phyloP scores from a whole-genome alignment of 2,797 vertebrate genomes.

The Protonibea diacanthus region DNA sequence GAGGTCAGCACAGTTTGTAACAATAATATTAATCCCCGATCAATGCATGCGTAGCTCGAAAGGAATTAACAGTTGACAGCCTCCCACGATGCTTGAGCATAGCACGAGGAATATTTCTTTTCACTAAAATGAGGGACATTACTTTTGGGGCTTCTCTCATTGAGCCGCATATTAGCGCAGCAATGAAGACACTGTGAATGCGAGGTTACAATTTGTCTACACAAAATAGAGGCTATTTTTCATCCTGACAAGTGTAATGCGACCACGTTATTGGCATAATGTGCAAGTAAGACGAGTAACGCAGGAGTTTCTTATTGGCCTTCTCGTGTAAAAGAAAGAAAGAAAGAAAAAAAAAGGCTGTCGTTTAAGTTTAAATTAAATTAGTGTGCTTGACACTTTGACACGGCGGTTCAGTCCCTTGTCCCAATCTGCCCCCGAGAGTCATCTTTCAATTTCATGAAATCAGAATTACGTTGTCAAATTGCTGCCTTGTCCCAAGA shows the following conservation, averaged over 20 bases:
- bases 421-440: constrained; percentile 37
- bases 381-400: constrained; percentile 68
- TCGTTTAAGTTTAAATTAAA: constrained; percentile 65
- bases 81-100: not conserved
- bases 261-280: constrained; percentile 64
- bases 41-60: not conserved
- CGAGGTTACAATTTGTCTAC: constrained; percentile 61
- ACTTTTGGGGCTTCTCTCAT: constrained; percentile 26
- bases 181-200: constrained; percentile 53
- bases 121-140: constrained; percentile 30
- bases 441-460: constrained; percentile 68
- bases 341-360: constrained; percentile 8
- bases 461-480: constrained; percentile 78
- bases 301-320: constrained; percentile 38
- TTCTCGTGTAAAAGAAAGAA: constrained; percentile 27
- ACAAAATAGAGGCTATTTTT: constrained; percentile 67
- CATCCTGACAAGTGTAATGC: constrained; percentile 65
- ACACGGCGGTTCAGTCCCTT: constrained; percentile 53
- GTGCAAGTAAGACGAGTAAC: constrained; percentile 53
- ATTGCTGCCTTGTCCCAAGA: constrained; percentile 66
- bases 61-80: not conserved
- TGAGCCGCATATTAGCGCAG: constrained; percentile 53
- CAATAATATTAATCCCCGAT: not conserved
- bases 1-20: not conserved
- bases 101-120: constrained; percentile 24